Evolutionary conservation across 2,888 invertebrate species (phyloP).

Genomic region (Hypsopygia costalis): DNA sequence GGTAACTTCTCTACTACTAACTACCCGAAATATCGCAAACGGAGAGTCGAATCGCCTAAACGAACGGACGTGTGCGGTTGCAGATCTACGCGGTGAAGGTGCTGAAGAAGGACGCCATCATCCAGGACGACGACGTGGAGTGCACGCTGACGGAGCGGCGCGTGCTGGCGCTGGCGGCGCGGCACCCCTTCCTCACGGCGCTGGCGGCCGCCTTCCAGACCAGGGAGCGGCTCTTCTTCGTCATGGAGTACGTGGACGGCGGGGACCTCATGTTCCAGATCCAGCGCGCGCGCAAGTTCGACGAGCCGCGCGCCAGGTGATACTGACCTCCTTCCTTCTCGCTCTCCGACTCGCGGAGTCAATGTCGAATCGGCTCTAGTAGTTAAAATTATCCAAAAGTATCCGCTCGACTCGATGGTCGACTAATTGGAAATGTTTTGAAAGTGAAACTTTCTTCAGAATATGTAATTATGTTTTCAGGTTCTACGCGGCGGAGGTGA

Average conservation of each 20-base stretch:
- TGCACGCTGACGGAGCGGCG: slow-evolving; percentile 99
- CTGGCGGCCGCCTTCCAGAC: slow-evolving; percentile 99
- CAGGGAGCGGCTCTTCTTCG: slow-evolving; percentile 96
- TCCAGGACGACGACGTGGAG: slow-evolving; percentile 99
- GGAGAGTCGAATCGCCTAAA: no score
- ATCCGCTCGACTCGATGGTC: no score
- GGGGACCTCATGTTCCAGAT: slow-evolving; percentile 99
- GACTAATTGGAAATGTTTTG: no score
- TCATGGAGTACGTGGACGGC: slow-evolving; percentile 99
- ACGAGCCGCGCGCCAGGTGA: slow-evolving; percentile 94
- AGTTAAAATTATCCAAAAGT: no score
- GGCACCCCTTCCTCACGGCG: slow-evolving; percentile 98
- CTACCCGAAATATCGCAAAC: background rate
- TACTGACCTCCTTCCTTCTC: no score
- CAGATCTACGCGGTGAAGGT: slow-evolving; percentile 92
- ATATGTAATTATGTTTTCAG: slow-evolving; percentile 29
- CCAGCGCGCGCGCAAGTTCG: slow-evolving; percentile 98
- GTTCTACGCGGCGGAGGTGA: slow-evolving; percentile 99
- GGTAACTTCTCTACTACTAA: slow-evolving; percentile 37
- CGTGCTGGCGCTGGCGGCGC: slow-evolving; percentile 97
- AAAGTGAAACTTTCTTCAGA: no score
- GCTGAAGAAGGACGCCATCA: slow-evolving; percentile 98
- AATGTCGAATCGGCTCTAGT: no score
- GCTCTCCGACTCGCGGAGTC: no score
- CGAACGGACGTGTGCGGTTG: no score